Base-by-base conservation (phyloP, 2,797 vertebrate genomes). In the Botia kubotai region DNA sequence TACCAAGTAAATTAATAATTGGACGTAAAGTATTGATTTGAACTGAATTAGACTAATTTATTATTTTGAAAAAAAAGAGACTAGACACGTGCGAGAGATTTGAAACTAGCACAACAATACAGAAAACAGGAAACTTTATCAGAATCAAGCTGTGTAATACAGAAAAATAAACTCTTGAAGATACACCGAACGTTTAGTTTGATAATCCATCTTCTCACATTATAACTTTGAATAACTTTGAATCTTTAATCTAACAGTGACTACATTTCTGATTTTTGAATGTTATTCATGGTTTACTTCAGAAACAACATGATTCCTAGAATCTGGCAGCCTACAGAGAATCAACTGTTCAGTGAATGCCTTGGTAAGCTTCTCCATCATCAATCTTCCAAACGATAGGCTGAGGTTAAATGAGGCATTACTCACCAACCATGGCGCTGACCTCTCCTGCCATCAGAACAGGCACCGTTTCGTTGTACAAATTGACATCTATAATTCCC, bases 381-480 rank as follows among this genome's bases (percentile, higher is more conserved):
- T 72, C 26, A 65, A 82, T 43, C 53, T 72, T 77, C 13, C 17
- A 58, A 63, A 48, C 53, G 10, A 62, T 63, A 72, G 11, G n/a
- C 12, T 55, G 66, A 52, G 36, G 13, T 55, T 55, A 73, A 60
- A 62, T 67, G 0, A 86, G 79, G 16, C 12, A 50, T 4, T 39
- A 97, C 98, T 96, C 89, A 99, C 98, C 98, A 17, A 98, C 95
- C 98, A 99, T 99, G 71, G 98, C 97, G 88, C 98, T 99, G 91
- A 99, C 97, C 94, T 99, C 97, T 75, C 98, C 98, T 0, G 98
- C 98, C 98, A 99, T 99, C 68, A 99, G 94, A 19, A 94, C 89
- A 0, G 92, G 91, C 85, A 96, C 95, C 0, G 95, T 96, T 0
- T 90, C 87, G 60, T 98, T 98, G 93, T 99, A 99, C 17, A 98